Conservation (phyloP, 2,113 vertebrate species). For the Lota lota region DNA sequence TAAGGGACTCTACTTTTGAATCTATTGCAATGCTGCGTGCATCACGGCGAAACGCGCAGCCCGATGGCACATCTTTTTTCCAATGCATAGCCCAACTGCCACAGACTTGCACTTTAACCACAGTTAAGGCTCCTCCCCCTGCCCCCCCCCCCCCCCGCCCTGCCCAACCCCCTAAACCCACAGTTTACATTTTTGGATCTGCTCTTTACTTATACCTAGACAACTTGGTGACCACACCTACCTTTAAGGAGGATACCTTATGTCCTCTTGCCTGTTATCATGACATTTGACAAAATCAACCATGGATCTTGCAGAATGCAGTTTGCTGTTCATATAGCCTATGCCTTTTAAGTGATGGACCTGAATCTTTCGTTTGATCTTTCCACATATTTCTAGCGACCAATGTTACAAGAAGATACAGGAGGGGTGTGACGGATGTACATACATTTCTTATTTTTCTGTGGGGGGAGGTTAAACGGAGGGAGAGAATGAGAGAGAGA, state of each 20-base stretch:
- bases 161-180: slow-evolving; percentile 57
- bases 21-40: slow-evolving; percentile 65
- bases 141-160: no score
- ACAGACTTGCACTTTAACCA: slow-evolving; percentile 82
- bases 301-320: slow-evolving; percentile 66
- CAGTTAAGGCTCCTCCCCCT: slow-evolving; percentile 57
- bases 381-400: slow-evolving; percentile 54
- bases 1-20: slow-evolving; percentile 46
- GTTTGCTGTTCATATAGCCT: slow-evolving; percentile 71
- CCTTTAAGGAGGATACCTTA: slow-evolving; percentile 75
- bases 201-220: slow-evolving; percentile 66
- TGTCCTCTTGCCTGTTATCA: slow-evolving; percentile 79
- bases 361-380: slow-evolving; percentile 57
- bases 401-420: slow-evolving; percentile 45
- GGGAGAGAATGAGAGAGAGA: slow-evolving; percentile 25
- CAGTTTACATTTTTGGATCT: slow-evolving; percentile 75
- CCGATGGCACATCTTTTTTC: slow-evolving; percentile 50
- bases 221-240: slow-evolving; percentile 78
- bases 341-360: slow-evolving; percentile 67
- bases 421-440: slow-evolving; percentile 55
- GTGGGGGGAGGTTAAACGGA: slow-evolving; percentile 5
- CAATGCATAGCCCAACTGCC: slow-evolving; percentile 73
- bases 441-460: slow-evolving; percentile 39
- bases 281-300: slow-evolving; percentile 45
- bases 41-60: slow-evolving; percentile 50